Evolutionary conservation across 2,888 invertebrate species (phyloP).

Genomic region (Volucella zonaria): DNA sequence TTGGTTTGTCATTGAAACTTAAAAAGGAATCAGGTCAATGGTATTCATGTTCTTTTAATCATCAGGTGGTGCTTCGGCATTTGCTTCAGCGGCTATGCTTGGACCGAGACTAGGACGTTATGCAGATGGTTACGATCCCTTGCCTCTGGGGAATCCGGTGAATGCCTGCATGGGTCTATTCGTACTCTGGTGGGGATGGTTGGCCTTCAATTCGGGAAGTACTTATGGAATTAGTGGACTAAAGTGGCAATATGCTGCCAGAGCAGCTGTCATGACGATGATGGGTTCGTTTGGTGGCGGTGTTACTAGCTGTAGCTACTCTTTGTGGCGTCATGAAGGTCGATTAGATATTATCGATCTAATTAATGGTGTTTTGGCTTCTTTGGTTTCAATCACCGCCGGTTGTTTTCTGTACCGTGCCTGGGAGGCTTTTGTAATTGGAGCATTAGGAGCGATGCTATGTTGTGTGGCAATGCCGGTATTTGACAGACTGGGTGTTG

Average conservation of each 20-base stretch:
- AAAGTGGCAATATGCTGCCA: slow-evolving; percentile 95
- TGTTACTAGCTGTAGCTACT: slow-evolving; percentile 85
- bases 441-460: slow-evolving; percentile 89
- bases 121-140: slow-evolving; percentile 88
- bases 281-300: slow-evolving; percentile 96
- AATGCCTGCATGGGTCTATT: slow-evolving; percentile 96
- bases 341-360: slow-evolving; percentile 92
- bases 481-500: slow-evolving; percentile 90
- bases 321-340: slow-evolving; percentile 87
- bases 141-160: slow-evolving; percentile 93
- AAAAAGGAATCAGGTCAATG: background rate
- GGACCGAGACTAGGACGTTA: slow-evolving; percentile 94
- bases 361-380: slow-evolving; percentile 94
- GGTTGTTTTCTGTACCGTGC: slow-evolving; percentile 93
- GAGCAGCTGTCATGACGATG: slow-evolving; percentile 95
- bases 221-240: slow-evolving; percentile 90
- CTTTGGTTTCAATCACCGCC: slow-evolving; percentile 93
- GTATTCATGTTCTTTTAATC: slow-evolving; percentile 6
- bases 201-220: slow-evolving; percentile 97
- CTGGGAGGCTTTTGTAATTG: slow-evolving; percentile 94
- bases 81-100: slow-evolving; percentile 94
- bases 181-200: slow-evolving; percentile 98
- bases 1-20: slow-evolving; percentile 84
- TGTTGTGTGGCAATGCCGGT: slow-evolving; percentile 89
- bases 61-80: slow-evolving; percentile 88